Percentiles rank a stretch among this genome's conserved stretches.
These are phyloP conservation scores for Noturus placidus DNA, from an alignment of 2,113 vertebrate genomes.

Conservation along the genomic window DNA sequence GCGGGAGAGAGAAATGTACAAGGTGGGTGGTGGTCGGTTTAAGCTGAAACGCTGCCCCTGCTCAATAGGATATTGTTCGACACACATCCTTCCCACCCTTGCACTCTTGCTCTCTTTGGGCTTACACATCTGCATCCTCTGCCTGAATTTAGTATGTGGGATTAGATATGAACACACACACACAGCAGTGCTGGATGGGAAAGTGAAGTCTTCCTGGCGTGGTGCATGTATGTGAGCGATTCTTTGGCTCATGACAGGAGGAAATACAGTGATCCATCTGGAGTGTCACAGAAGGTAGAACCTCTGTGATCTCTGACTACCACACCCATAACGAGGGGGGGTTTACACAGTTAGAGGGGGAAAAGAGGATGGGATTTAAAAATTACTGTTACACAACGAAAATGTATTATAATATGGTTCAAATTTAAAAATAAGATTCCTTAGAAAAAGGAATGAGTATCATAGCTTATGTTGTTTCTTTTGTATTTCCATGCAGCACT, in stretches of 20 bases:
- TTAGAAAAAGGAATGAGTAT: neutral
- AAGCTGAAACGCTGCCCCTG: conserved; percentile 1
- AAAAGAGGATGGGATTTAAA: neutral
- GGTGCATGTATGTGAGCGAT: conserved; percentile 15
- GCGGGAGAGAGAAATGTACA: conserved; percentile 5
- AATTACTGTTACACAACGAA: neutral
- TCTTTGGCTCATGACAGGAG: conserved; percentile 34
- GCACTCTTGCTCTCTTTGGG: conserved; percentile 38
- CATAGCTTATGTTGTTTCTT: neutral
- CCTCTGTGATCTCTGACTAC: conserved; percentile 21
- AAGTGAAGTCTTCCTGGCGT: conserved; percentile 3
- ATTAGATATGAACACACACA: conserved; percentile 18
- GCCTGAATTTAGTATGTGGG: conserved; percentile 36
- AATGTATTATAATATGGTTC: neutral
- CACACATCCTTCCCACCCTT: conserved; percentile 65
- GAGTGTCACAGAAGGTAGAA: conserved; percentile 41
- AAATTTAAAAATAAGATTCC: neutral
- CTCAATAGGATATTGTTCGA: conserved; percentile 72
- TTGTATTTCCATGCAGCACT: neutral
- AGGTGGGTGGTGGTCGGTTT: conserved; percentile 27
- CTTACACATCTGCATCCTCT: conserved; percentile 73
- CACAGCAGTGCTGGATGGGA: conserved; percentile 14
- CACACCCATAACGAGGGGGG: conserved; percentile 35
- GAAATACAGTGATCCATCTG: conserved; percentile 46
- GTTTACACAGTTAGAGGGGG: neutral